Evolutionary conservation across 2,888 invertebrate species (phyloP).

Genomic region (Ommatoiulus sabulosus): DNA sequence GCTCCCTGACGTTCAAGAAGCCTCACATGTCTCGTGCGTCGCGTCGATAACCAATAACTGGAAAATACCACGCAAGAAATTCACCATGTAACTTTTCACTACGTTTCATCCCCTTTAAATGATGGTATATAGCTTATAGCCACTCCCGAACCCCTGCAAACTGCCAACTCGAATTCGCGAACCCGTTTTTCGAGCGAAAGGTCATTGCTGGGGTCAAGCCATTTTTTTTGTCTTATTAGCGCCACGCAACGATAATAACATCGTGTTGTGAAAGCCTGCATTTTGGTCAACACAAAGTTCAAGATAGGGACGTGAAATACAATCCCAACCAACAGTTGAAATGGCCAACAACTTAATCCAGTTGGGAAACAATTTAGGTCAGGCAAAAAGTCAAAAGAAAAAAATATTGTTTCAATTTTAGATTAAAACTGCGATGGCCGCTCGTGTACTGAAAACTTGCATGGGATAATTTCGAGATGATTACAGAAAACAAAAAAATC

Average conservation of each 20-base stretch:
- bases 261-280: conserved; percentile 8
- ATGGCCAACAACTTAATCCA: conserved; percentile 14
- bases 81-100: no score
- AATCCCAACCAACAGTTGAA: background rate
- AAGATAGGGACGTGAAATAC: background rate
- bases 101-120: background rate
- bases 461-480: background rate
- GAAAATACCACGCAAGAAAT: no score
- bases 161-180: conserved; percentile 14
- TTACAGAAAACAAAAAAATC: background rate
- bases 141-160: background rate
- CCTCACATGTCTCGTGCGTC: no score
- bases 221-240: background rate
- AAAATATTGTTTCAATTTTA: background rate
- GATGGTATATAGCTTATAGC: background rate
- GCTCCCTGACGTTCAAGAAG: no score
- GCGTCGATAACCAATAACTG: no score
- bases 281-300: conserved; percentile 23
- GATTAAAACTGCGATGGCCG: background rate
- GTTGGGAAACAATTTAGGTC: background rate
- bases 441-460: background rate
- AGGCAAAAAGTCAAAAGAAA: background rate
- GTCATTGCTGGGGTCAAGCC: conserved; percentile 35
- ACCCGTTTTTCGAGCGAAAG: conserved; percentile 15
- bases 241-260: conserved; percentile 40